Evolutionary conservation across 2,888 invertebrate species (phyloP), one percentile per base, ranked within the genome.

Genomic region (Pandemis cinnamomeana): DNA sequence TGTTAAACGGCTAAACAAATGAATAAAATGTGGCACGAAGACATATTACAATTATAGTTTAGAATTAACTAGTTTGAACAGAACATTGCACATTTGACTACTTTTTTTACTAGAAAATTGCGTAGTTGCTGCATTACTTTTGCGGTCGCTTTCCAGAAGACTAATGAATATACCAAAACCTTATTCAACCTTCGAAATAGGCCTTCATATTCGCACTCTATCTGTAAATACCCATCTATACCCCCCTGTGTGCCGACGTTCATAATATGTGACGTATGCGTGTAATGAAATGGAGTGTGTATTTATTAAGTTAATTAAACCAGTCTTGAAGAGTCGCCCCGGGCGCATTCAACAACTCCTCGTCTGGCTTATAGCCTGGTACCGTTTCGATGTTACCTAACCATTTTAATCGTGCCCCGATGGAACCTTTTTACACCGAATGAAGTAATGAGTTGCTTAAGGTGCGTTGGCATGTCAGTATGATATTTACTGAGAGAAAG

Each of bases 231-330:
- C 66, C 74, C 53, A 68, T 71, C 70, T 67, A 55, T 55, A 46
- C 70, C 67, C 73, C 64, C 62, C 63, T 74, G 72, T 74, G 13
- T 71, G 58, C 69, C 70, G 76, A 87, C 84, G 87, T 81, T 90
- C 90, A 91, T 91, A 91, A 91, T 86, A 91, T 92, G 89, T 91
- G 92, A 93, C 93, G 92, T 91, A 93, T 92, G 89, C 90, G 83
- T 84, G 85, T 92, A 92, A 93, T 93, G 90, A 92, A 93, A 91
- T 89, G 88, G 89, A 92, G 91, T 91, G 92, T 89, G 90, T 93
- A 91, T 93, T 92, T 94, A 94, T 93, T 93, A 92, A 91, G 90
- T 93, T 94, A 94, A 94, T 93, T 92, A 94, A 93, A 87, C 85
- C 89, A 86, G 89, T 88, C 91, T 90, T 91, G 91, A 90, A 84